These are phyloP conservation scores for Carposina sasakii DNA, from an alignment of 1,140 invertebrate species.

Conservation along the genomic window DNA sequence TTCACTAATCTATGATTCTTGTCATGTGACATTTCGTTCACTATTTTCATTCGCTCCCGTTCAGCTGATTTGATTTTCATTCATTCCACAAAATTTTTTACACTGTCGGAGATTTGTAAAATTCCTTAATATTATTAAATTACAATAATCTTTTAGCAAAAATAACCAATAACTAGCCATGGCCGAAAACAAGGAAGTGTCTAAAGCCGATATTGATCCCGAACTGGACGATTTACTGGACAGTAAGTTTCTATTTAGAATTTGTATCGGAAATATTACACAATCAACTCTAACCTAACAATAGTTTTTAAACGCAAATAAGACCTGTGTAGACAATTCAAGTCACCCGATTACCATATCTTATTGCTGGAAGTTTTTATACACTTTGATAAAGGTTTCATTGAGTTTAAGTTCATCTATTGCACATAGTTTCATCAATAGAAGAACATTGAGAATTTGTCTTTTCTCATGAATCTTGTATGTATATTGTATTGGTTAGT, in stretches of 20 bases:
- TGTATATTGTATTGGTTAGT: too few species aligned
- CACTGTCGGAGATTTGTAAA: too few species aligned
- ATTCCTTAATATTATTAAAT: constrained; percentile 17
- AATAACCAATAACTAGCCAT: constrained; percentile 34
- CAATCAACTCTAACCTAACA: constrained; percentile 20
- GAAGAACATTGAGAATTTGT: too few species aligned
- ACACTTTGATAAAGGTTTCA: background rate
- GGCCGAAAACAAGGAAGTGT: constrained; percentile 53
- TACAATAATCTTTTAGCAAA: too few species aligned
- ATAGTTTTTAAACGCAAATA: background rate
- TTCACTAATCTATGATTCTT: too few species aligned
- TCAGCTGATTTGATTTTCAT: too few species aligned
- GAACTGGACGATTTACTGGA: constrained; percentile 64
- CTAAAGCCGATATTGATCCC: constrained; percentile 49
- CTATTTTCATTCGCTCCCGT: too few species aligned
- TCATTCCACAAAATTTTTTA: too few species aligned
- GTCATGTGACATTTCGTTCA: too few species aligned
- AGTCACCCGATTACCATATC: background rate
- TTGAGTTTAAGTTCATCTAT: background rate
- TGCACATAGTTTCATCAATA: background rate
- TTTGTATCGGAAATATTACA: constrained; percentile 27
- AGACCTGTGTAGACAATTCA: background rate
- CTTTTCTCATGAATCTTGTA: too few species aligned
- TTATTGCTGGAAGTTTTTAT: background rate
- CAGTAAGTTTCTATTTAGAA: constrained; percentile 39